These are phyloP conservation scores for Takifugu rubripes DNA, from an alignment of 2,797 vertebrate genomes.

Conservation along the genomic window DNA sequence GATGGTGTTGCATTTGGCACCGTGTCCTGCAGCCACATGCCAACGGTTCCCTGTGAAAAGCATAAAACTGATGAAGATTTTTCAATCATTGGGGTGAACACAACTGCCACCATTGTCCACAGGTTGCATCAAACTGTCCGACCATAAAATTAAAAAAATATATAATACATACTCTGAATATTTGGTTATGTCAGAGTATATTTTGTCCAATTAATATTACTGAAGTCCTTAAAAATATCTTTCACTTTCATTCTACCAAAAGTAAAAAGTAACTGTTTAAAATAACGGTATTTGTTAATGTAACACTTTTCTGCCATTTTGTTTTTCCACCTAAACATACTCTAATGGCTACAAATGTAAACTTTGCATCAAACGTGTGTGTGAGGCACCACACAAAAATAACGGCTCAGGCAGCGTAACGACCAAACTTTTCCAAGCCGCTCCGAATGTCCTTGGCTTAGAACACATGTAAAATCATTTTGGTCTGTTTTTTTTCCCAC, in stretches of 20 bases:
- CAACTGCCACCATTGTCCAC: slow-evolving; percentile 33
- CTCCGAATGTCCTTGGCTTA: slow-evolving; percentile 67
- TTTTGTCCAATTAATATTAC: background rate
- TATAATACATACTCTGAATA: background rate
- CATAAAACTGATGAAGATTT: slow-evolving; percentile 15
- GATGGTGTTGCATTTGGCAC: slow-evolving; percentile 65
- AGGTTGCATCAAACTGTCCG: slow-evolving; percentile 19
- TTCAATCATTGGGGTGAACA: slow-evolving; percentile 34
- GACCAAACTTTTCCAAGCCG: slow-evolving; percentile 59
- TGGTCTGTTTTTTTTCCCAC: slow-evolving; percentile 24
- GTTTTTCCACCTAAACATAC: slow-evolving; percentile 12
- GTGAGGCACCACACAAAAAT: slow-evolving; percentile 33
- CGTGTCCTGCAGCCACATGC: slow-evolving; percentile 42
- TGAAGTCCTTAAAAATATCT: background rate
- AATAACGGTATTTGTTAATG: too few relatives aligned
- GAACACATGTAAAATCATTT: slow-evolving; percentile 54
- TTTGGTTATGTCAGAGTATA: background rate
- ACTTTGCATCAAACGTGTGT: background rate
- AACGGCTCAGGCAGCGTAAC: slow-evolving; percentile 44
- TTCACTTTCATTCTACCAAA: background rate
- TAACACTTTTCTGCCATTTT: slow-evolving; percentile 1
- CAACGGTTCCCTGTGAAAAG: slow-evolving; percentile 46
- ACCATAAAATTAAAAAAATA: slow-evolving; percentile 16
- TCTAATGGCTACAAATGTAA: slow-evolving; percentile 12
- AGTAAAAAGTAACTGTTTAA: too few relatives aligned